A percentile compares a stretch with the other conserved stretches of the same genome.
Evolutionary conservation across 2,113 vertebrate species (phyloP).

Genomic region (Boleophthalmus pectinirostris): DNA sequence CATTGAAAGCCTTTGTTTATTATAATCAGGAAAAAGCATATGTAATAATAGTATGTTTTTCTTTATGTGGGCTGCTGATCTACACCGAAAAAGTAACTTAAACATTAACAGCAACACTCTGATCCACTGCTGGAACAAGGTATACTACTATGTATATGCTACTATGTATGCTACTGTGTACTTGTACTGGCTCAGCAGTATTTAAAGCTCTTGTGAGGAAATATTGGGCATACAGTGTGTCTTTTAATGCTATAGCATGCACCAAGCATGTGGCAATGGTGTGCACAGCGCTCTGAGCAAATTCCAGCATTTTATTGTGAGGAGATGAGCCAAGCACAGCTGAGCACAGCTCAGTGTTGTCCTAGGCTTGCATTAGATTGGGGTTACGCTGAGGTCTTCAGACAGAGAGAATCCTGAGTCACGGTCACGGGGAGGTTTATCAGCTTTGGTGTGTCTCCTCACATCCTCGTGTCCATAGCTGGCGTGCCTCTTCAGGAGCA

Average conservation of each 20-base stretch:
- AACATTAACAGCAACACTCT: background rate
- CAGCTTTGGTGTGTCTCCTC: conserved; percentile 76
- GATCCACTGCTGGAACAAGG: background rate
- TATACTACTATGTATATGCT: background rate
- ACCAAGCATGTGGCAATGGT: background rate
- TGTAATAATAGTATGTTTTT: no score
- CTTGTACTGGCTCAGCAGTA: background rate
- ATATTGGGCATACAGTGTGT: background rate
- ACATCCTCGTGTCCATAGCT: conserved; percentile 80
- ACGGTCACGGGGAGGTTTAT: conserved; percentile 81
- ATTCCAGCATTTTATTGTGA: background rate
- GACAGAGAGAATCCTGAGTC: conserved; percentile 86
- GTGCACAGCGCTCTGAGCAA: background rate
- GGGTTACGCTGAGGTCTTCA: conserved; percentile 86
- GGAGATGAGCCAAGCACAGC: background rate
- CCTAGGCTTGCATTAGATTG: conserved; percentile 68
- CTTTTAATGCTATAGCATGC: background rate
- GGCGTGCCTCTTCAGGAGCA: conserved; percentile 76
- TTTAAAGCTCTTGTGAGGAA: conserved; percentile 2
- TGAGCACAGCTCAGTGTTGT: background rate
- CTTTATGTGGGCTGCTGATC: no score
- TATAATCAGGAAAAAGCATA: no score
- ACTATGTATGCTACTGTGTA: background rate
- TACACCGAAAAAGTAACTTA: background rate
- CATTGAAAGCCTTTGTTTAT: no score